A percentile compares a stretch with the other conserved stretches of the same genome.
Conservation (phyloP, 2,888 invertebrate species). For the Psylliodes chrysocephalus region DNA sequence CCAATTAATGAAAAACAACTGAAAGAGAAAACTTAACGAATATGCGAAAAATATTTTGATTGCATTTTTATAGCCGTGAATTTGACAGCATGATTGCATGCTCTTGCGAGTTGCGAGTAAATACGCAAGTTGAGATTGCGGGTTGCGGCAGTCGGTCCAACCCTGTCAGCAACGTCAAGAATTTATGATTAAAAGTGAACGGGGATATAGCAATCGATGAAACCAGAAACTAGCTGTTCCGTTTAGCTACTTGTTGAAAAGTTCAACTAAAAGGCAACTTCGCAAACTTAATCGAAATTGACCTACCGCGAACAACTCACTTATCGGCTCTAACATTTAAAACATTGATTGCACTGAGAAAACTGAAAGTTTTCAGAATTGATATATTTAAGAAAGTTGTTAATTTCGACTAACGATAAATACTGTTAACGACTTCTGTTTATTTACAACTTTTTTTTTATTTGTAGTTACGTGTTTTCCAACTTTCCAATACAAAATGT, state of each 20-base stretch:
- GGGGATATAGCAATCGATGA: slow-evolving; percentile 33
- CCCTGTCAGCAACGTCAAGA: slow-evolving; percentile 31
- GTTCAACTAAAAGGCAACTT: slow-evolving; percentile 18
- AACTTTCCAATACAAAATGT: not conserved
- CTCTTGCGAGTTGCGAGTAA: no score
- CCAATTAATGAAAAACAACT: no score
- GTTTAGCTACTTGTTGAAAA: slow-evolving; percentile 38
- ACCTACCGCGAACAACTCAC: slow-evolving; percentile 22
- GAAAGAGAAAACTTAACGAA: no score
- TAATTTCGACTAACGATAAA: not conserved
- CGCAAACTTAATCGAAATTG: slow-evolving; percentile 27
- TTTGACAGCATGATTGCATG: no score
- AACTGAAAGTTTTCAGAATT: not conserved
- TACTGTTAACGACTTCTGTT: not conserved
- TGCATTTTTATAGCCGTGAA: no score
- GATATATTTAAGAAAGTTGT: not conserved
- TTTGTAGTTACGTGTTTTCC: not conserved
- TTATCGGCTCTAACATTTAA: slow-evolving; percentile 19
- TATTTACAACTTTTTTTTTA: not conserved
- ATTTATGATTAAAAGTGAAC: slow-evolving; percentile 38
- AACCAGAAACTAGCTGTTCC: slow-evolving; percentile 31
- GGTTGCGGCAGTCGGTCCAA: not conserved
- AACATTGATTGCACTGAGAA: slow-evolving; percentile 4
- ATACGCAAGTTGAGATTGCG: not conserved
- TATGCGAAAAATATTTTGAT: no score